Base-by-base conservation (phyloP, 2,888 invertebrate genomes). In the Microctonus aethiopoides region DNA sequence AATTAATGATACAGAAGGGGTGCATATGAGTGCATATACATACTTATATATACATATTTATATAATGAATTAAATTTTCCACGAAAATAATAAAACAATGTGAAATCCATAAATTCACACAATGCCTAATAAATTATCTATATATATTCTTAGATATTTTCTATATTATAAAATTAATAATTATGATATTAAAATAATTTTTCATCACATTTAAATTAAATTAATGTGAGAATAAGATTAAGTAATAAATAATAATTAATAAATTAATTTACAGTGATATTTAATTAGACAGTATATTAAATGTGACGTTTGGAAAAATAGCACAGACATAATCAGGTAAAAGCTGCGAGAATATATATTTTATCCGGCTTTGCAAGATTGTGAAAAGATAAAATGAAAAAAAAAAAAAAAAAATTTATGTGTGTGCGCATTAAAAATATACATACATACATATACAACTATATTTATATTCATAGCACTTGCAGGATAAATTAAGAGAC, bases 401-500 rank as follows among this genome's bases (percentile, higher is more conserved):
- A 34, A 16, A 41, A 26, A 10, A 34, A 16, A n/a, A n/a, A n/a
- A n/a, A n/a, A n/a, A n/a, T n/a, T n/a, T 66, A 52, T 32, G n/a
- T 52, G 56, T 32, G 46, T 65, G 51, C 41, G 54, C 36, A 54
- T 56, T 22, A 36, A 46, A n/a, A 46, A 16, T 29, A 29, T 29
- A 29, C 16, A n/a, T 20, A 20, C 4, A 4, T 7, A 2, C 16
- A 29, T 60, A n/a, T 16, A 60, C 34, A 2, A 9, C 29, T 29
- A 7, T 29, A 51, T 51, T 10, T 59, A 20, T 46, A 59, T 46
- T 41, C 41, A 57, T 67, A 20, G 46, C 29, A 20, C n/a, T 20
- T 54, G 46, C 3, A 29, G 67, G 70, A 70, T 70, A 70, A 70
- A 70, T 70, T 70, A 70, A 70, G 70, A 66, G 61, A 60, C 66